Evolutionary conservation across 2,888 invertebrate species (phyloP), one percentile per base, ranked within the genome.

Genomic region (Xestia sexstrigata): DNA sequence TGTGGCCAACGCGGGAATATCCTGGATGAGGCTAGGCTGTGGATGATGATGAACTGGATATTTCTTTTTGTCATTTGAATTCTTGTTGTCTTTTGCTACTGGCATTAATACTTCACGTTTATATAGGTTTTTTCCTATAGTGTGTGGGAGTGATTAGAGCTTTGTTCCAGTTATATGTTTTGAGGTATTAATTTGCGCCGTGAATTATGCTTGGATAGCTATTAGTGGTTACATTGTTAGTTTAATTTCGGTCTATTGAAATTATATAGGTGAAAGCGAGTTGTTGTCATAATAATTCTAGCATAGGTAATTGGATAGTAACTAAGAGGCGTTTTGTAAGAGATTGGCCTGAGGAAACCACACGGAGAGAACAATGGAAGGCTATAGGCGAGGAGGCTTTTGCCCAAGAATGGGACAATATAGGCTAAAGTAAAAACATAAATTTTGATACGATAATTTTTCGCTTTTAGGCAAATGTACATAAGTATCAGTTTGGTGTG

Each of bases 101-200:
- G 89, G 90, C 89, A 92, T 91, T 91, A 92, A 91, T 88, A 90
- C 87, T 79, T 82, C 70, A 81, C 66, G 76, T 49, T 81, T 71
- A 72, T 72, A 78, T 79, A 70, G 74, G 55, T 52, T 55, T 47
- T 17, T 73, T 69, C 35, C 45, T 17, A 65, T 58, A 58, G 23
- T 49, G 15, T 79, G 30, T 39, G 30, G 9, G 42, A 63, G 72
- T 67, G 84, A 70, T 83, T 70, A 84, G 72, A 67, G 20, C 4
- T 65, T 39, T 78, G 70, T 83, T 72, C 63, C 60, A 65, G 72
- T 42, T 65, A 13, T 23, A 17, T 60, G 35, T 73, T 72, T 58
- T 13, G 47, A 69, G 52, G 75, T n/a, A n/a, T n/a, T n/a, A n/a
- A n/a, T n/a, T n/a, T n/a, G n/a, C n/a, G n/a, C n/a, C n/a, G n/a